These are phyloP conservation scores for Rhinoraja longicauda DNA, from an alignment of 2,797 vertebrate genomes.

Conservation along the genomic window DNA sequence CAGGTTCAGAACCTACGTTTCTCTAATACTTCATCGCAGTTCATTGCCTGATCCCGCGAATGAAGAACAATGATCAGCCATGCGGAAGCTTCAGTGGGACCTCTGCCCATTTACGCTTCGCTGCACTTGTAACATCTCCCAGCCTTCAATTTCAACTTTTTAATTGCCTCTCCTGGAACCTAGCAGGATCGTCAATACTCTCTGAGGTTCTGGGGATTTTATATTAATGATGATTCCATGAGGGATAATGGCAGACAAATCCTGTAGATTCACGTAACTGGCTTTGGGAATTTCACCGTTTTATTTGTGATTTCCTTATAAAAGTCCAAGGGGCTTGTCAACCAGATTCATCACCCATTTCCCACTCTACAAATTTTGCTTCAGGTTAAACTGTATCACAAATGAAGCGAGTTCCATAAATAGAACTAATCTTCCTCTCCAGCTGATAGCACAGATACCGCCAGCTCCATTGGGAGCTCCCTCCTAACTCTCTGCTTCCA, in stretches of 20 bases:
- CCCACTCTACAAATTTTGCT: not conserved
- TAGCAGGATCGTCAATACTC: not conserved
- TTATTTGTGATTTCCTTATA: not conserved
- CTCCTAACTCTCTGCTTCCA: not conserved
- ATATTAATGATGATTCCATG: not conserved
- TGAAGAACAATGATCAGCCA: not conserved
- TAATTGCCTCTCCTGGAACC: constrained; percentile 3
- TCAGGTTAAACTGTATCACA: not conserved
- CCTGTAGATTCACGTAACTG: not conserved
- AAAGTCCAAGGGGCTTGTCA: not conserved
- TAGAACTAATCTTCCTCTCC: not conserved
- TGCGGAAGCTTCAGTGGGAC: not conserved
- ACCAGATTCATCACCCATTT: not conserved
- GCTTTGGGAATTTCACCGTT: not conserved
- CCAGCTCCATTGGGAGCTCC: not conserved
- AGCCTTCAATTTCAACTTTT: not conserved
- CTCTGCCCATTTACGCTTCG: not conserved
- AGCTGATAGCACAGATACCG: not conserved
- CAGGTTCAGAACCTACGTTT: not conserved
- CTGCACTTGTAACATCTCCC: not conserved
- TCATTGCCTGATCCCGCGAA: not conserved
- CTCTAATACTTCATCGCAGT: not conserved
- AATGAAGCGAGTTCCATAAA: not conserved
- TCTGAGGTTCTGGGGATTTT: not conserved
- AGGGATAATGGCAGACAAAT: not conserved